phyloP scores from a whole-genome alignment of 2,888 invertebrate species.

The Drosophila pseudotakahashii region DNA sequence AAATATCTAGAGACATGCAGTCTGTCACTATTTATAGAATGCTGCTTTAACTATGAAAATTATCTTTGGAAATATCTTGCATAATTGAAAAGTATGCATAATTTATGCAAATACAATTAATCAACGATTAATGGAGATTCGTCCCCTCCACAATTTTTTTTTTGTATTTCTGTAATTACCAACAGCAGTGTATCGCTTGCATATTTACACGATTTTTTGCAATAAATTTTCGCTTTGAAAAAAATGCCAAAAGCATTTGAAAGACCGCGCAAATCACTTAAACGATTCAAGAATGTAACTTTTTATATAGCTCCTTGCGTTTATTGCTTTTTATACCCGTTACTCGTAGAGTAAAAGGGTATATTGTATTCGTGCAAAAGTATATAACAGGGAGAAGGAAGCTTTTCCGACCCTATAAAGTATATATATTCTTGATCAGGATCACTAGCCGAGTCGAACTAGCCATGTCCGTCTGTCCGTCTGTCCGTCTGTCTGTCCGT shows the following conservation, averaged over 20 bases:
- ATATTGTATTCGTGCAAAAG: too few species aligned
- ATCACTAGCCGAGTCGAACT: too few species aligned
- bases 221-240: constrained; percentile 49
- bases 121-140: constrained; percentile 55
- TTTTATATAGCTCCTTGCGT: constrained; percentile 25
- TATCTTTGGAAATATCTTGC: constrained; percentile 45
- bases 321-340: too few species aligned
- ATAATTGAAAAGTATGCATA: constrained; percentile 60
- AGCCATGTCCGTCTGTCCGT: too few species aligned
- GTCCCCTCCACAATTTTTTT: background rate
- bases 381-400: too few species aligned
- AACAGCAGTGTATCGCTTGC: constrained; percentile 46
- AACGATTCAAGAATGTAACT: constrained; percentile 13
- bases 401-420: too few species aligned
- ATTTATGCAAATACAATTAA: constrained; percentile 70
- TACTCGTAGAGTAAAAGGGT: too few species aligned
- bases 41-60: constrained; percentile 32
- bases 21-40: constrained; percentile 53
- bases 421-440: too few species aligned
- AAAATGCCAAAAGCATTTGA: constrained; percentile 42
- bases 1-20: constrained; percentile 28
- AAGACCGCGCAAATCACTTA: constrained; percentile 40
- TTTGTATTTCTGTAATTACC: constrained; percentile 8
- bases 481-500: too few species aligned
- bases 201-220: constrained; percentile 71